These are phyloP conservation scores for Glaucomys volans DNA, from an alignment of 2,113 vertebrate genomes.

Conservation along the genomic window DNA sequence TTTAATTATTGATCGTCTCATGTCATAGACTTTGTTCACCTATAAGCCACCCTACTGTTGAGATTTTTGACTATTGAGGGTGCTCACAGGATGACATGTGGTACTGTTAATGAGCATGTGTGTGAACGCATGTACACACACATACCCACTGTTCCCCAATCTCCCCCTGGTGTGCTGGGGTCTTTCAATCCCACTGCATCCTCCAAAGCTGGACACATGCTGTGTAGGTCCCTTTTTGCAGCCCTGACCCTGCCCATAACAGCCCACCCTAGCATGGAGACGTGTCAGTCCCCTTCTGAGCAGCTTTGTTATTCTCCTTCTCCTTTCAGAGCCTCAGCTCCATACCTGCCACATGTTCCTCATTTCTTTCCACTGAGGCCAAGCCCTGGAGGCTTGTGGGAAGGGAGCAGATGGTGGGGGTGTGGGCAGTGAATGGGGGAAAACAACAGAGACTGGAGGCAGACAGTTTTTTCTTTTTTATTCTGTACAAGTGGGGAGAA, in stretches of 20 bases:
- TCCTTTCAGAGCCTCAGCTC: neutral
- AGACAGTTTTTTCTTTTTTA: conserved; percentile 75
- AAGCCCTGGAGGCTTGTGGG: neutral
- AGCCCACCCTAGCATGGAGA: neutral
- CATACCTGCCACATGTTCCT: neutral
- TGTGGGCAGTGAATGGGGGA: neutral
- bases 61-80: neutral
- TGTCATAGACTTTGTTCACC: neutral
- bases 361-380: neutral
- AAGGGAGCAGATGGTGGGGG: conserved; percentile 40
- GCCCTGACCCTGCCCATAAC: neutral
- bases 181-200: neutral
- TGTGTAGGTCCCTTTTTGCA: neutral
- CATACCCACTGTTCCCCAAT: neutral
- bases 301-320: neutral
- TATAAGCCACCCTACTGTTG: neutral
- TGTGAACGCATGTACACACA: too few species aligned
- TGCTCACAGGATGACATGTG: neutral
- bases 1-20: conserved; percentile 9
- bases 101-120: neutral
- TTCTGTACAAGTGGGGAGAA: conserved; percentile 81
- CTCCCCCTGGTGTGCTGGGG: neutral
- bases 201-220: neutral
- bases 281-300: neutral
- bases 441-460: conserved; percentile 47